Evolutionary conservation across 2,888 invertebrate genomes (phyloP).

Genomic region (Orchestes rusci): DNA sequence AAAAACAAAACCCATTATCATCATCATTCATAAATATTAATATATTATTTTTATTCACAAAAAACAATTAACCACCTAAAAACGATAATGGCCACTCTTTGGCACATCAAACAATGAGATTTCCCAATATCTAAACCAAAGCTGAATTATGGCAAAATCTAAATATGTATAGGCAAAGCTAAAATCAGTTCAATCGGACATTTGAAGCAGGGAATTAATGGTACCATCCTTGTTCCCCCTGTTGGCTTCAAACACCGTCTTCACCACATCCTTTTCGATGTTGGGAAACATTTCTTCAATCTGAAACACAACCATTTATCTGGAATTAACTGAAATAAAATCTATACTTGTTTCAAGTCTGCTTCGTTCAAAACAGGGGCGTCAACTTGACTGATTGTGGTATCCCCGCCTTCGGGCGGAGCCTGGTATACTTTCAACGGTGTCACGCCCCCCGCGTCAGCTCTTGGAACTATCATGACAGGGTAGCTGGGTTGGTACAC

Average conservation of each 20-base stretch:
- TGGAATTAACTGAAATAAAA: background rate
- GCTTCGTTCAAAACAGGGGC: constrained; percentile 47
- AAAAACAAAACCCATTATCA: no score
- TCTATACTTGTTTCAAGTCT: constrained; percentile 58
- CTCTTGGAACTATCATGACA: constrained; percentile 63
- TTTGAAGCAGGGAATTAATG: constrained; percentile 82
- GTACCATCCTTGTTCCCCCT: constrained; percentile 84
- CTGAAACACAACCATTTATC: constrained; percentile 53
- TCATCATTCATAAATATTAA: no score
- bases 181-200: no score
- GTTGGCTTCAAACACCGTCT: constrained; percentile 84
- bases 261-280: constrained; percentile 87
- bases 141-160: no score
- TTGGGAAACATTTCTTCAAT: constrained; percentile 96
- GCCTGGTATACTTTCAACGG: constrained; percentile 48
- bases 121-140: no score
- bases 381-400: no score
- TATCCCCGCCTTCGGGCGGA: constrained; percentile 24
- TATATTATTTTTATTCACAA: no score
- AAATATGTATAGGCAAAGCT: no score
- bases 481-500: constrained; percentile 56
- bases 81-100: no score
- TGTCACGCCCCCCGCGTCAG: constrained; percentile 34
- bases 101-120: no score
- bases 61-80: no score